These are phyloP conservation scores for Morelia viridis DNA, from an alignment of 2,797 vertebrate species.

Conservation along the genomic window DNA sequence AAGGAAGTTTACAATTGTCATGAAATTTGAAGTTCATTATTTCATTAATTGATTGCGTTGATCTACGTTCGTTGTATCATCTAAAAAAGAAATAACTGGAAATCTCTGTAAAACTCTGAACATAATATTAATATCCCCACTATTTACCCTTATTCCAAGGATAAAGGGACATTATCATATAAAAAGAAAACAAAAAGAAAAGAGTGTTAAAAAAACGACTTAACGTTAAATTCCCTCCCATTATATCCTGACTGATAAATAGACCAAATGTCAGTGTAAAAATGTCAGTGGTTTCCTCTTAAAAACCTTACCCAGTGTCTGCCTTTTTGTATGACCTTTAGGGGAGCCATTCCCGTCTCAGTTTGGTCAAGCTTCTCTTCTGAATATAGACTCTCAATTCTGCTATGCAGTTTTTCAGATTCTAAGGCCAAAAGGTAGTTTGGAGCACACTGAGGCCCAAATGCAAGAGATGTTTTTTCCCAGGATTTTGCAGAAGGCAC, in stretches of 20 bases:
- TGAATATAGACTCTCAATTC: not conserved
- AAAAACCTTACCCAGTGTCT: not conserved
- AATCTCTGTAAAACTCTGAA: not conserved
- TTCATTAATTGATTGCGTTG: not conserved
- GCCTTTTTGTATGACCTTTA: not conserved
- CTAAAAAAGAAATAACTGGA: not conserved
- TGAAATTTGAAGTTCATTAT: not conserved
- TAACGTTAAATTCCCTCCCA: not conserved
- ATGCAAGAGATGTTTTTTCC: not conserved
- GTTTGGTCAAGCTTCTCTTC: not conserved
- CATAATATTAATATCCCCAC: not conserved
- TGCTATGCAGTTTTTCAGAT: not conserved
- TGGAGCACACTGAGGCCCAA: not conserved
- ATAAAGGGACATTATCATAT: not conserved
- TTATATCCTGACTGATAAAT: not conserved
- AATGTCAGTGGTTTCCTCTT: not conserved
- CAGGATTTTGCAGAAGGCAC: not conserved
- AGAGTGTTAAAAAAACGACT: not conserved
- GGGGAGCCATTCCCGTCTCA: not conserved
- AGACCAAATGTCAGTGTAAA: not conserved
- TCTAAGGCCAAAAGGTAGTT: not conserved
- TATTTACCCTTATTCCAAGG: not conserved
- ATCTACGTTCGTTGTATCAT: not conserved
- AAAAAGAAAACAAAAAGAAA: not conserved
- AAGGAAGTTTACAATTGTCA: not conserved